Evolutionary conservation across 2,113 vertebrate species (phyloP).

Genomic region (Oceanites oceanicus): DNA sequence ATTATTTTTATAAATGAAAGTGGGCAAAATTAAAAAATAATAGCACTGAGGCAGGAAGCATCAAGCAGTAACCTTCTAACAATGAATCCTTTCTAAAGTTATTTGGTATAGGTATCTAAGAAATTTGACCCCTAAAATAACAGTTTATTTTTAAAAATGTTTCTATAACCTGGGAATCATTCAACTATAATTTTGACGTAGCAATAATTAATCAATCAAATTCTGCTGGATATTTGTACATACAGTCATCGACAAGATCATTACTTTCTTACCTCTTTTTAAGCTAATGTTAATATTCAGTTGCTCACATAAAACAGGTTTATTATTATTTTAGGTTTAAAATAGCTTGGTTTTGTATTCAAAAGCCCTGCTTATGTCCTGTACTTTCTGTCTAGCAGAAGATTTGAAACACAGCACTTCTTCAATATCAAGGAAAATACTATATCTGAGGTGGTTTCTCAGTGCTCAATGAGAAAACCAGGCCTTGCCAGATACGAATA

Average conservation of each 20-base stretch:
- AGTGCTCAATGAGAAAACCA: neutral
- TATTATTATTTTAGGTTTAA: neutral
- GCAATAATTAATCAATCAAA: neutral
- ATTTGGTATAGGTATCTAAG: neutral
- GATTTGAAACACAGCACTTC: neutral
- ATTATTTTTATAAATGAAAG: neutral
- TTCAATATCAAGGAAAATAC: slow-evolving; percentile 14
- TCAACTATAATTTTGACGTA: neutral
- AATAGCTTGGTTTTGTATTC: neutral
- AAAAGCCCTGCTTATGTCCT: neutral
- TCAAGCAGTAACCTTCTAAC: neutral
- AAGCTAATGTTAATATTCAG: neutral
- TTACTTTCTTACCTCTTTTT: neutral
- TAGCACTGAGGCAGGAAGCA: neutral
- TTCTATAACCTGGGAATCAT: neutral
- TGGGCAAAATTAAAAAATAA: neutral
- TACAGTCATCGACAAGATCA: neutral
- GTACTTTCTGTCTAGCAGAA: neutral
- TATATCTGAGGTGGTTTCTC: neutral
- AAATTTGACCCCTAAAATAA: neutral
- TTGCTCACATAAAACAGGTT: neutral
- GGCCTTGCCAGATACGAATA: neutral
- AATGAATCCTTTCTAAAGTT: neutral
- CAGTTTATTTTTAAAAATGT: neutral
- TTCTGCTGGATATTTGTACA: neutral